Evolutionary conservation across 2,888 invertebrate genomes (phyloP), one percentile per base, ranked within the genome.

Genomic region (Halictus quadricinctus): DNA sequence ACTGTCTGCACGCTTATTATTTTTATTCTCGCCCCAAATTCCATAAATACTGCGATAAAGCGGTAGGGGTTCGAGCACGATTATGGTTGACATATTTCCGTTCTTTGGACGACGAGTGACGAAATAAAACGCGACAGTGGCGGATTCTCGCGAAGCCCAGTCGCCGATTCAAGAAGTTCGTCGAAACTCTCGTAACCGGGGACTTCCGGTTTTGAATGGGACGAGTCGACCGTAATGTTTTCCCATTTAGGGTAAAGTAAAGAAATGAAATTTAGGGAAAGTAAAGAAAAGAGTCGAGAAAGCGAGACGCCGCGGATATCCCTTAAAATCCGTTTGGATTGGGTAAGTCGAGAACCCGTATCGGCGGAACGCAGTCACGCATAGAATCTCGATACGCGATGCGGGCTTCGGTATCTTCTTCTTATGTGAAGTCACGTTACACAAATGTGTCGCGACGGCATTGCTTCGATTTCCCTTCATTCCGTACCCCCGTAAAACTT

Each of bases 81-180:
- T 5, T 4, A 43, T 12, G 10, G 5, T 6, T 36, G 36, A 66
- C 3, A 21, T 36, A n/a, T 41, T 66, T 36, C 36, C 12, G n/a
- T n/a, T 43, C n/a, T 12, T 81, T 43, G n/a, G 18, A 70, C 6
- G 41, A 43, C 12, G 43, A 70, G n/a, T 43, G 43, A n/a, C 21
- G 21, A 21, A 70, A 41, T 12, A 41, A 43, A 13, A n/a, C 41
- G 70, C n/a, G 41, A 41, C 21, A 10, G 66, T 66, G 10, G 21
- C 0, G 36, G 25, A 48, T 78, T 69, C 25, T 46, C 72, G 10
- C n/a, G 43, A 41, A 13, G 66, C 46, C 8, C 4, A 64, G 70
- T 66, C 83, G 86, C 87, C 88, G 91, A 92, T 92, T 89, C 87
- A 83, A 90, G 90, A 91, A 92, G 90, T 92, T 91, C 88, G 74